These are phyloP conservation scores for Xyliphius kryptos DNA, from an alignment of 2,113 vertebrate species.

Conservation along the genomic window DNA sequence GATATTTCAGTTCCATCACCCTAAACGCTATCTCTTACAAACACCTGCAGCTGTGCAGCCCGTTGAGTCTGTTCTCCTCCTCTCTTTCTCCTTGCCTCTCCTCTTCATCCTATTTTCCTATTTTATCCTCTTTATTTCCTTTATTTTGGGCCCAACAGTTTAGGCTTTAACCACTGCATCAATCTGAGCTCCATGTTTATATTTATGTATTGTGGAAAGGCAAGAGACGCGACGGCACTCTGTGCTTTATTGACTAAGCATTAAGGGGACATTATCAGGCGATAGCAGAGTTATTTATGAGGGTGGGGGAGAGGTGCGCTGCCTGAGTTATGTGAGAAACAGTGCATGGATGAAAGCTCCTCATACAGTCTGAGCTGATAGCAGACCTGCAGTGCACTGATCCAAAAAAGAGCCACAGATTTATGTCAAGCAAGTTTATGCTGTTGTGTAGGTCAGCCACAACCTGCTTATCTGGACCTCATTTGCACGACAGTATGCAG, in stretches of 20 bases:
- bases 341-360: constrained; percentile 63
- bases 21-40: constrained; percentile 67
- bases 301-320: constrained; percentile 59
- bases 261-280: constrained; percentile 76
- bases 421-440: constrained; percentile 22
- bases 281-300: constrained; percentile 74
- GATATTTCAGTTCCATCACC: constrained; percentile 62
- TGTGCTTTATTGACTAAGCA: constrained; percentile 78
- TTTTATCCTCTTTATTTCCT: constrained; percentile 32
- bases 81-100: constrained; percentile 9
- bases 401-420: constrained; percentile 29
- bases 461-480: constrained; percentile 29
- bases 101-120: neutral
- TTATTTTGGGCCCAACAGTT: constrained; percentile 41
- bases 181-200: constrained; percentile 68
- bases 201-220: constrained; percentile 71
- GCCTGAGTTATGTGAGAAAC: constrained; percentile 75
- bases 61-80: too few relatives aligned
- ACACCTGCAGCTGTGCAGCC: constrained; percentile 60
- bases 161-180: constrained; percentile 60
- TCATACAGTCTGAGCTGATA: constrained; percentile 62
- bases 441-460: constrained; percentile 24
- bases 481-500: constrained; percentile 36
- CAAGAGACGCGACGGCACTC: constrained; percentile 65
- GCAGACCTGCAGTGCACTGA: constrained; percentile 23